A percentile compares a stretch with the other conserved stretches of the same genome.
Evolutionary conservation across 2,888 invertebrate genomes (phyloP).

Genomic region (Keiferia lycopersicella): DNA sequence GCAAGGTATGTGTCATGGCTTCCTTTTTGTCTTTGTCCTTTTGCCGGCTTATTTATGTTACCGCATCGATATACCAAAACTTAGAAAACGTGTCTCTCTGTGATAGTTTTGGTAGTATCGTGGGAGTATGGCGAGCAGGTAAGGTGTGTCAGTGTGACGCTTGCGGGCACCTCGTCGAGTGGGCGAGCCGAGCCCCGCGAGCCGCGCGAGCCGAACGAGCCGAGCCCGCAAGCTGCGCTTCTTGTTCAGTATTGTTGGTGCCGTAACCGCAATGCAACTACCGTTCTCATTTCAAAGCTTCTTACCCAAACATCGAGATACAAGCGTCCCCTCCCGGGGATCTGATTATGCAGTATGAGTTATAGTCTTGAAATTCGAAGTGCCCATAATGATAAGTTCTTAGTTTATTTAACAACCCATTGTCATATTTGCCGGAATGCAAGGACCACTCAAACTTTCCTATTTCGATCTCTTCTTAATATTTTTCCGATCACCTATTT

Average conservation of each 20-base stretch:
- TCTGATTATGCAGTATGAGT: conserved; percentile 29
- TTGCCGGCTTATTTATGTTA: conserved; percentile 71
- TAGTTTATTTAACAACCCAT: conserved; percentile 36
- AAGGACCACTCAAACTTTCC: conserved; percentile 91
- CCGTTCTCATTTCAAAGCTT: conserved; percentile 54
- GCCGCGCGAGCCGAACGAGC: background rate
- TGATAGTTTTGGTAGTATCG: conserved; percentile 55
- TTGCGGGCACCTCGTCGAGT: conserved; percentile 57
- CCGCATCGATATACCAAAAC: conserved; percentile 65
- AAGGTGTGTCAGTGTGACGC: conserved; percentile 72
- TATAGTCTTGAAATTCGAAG: conserved; percentile 25
- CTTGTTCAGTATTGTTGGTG: conserved; percentile 70
- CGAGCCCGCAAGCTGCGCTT: conserved; percentile 52
- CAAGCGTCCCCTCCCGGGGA: conserved; percentile 10
- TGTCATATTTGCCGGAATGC: conserved; percentile 67
- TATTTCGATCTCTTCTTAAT: conserved; percentile 64
- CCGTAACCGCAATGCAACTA: conserved; percentile 60
- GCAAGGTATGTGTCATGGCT: conserved; percentile 90
- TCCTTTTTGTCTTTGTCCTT: conserved; percentile 50
- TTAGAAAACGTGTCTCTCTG: conserved; percentile 25
- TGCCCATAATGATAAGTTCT: conserved; percentile 31
- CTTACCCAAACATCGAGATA: conserved; percentile 51
- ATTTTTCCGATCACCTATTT: conserved; percentile 41
- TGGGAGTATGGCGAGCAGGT: conserved; percentile 53
- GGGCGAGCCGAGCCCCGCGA: conserved; percentile 37